Conservation (phyloP, 1,140 invertebrate species). For the Maniola jurtina region DNA sequence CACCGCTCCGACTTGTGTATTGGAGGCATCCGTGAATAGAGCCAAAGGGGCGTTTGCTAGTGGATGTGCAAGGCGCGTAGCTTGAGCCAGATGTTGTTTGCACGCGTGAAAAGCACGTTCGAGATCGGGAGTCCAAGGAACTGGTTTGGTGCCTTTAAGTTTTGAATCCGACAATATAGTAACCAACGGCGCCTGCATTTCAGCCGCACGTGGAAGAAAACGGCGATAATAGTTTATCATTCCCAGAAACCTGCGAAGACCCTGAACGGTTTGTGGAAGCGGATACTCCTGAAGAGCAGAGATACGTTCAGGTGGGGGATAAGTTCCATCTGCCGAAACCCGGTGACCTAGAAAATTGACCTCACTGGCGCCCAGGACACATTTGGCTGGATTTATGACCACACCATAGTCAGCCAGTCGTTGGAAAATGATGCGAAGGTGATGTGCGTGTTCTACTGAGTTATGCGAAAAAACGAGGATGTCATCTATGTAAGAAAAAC, state of each 20-base stretch:
- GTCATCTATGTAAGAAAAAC: conserved; percentile 14
- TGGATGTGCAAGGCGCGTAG: conserved; percentile 8
- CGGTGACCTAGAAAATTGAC: conserved; percentile 16
- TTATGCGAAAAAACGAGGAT: neutral
- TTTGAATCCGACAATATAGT: conserved; percentile 12
- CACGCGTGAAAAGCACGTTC: conserved; percentile 9
- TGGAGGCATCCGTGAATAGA: conserved; percentile 21
- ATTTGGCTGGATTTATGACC: conserved; percentile 19
- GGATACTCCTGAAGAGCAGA: conserved; percentile 16
- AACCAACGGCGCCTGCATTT: conserved; percentile 15
- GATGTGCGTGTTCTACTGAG: conserved; percentile 9
- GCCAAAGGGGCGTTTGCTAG: neutral
- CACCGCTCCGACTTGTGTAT: conserved; percentile 12
- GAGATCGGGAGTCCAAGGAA: neutral
- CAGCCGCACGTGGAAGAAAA: conserved; percentile 11
- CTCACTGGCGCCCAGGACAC: conserved; percentile 1
- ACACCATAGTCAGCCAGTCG: conserved; percentile 18
- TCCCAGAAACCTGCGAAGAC: conserved; percentile 15
- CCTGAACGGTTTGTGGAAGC: conserved; percentile 7
- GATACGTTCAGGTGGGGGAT: conserved; percentile 9
- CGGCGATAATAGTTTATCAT: conserved; percentile 21
- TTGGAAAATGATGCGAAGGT: conserved; percentile 14
- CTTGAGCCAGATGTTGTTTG: conserved; percentile 9
- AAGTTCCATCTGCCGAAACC: conserved; percentile 16
- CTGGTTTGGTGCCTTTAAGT: conserved; percentile 7